phyloP scores from a whole-genome alignment of 2,797 vertebrate genomes.

The Hoplostethus atlanticus region DNA sequence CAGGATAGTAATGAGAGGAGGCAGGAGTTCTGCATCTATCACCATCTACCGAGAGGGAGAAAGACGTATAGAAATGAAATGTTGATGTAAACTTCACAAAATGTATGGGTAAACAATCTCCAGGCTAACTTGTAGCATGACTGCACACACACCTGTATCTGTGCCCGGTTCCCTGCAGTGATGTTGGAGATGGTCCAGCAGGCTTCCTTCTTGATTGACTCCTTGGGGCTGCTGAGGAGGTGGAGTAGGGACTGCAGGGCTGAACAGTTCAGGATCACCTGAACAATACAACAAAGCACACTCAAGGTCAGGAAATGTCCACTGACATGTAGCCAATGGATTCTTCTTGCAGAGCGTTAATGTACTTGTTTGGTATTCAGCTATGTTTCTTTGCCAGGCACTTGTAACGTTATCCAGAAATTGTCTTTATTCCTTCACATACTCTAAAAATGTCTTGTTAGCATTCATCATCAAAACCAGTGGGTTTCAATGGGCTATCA shows the following conservation, averaged over 20 bases:
- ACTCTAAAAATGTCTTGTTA: no score
- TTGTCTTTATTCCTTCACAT: no score
- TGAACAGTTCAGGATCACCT: constrained; percentile 98
- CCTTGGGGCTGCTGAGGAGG: constrained; percentile 94
- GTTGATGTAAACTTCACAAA: background rate
- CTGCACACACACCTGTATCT: constrained; percentile 91
- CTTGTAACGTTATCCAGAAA: no score
- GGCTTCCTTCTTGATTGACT: constrained; percentile 96
- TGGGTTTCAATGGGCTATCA: no score
- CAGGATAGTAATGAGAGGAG: constrained; percentile 93
- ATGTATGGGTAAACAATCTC: background rate
- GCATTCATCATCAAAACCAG: no score
- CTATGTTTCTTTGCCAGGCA: no score
- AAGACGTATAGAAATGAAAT: background rate
- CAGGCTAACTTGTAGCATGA: background rate
- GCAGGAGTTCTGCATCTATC: constrained; percentile 94
- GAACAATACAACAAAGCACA: constrained; percentile 21
- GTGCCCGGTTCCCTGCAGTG: constrained; percentile 95
- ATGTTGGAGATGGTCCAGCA: constrained; percentile 99
- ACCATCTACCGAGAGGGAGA: constrained; percentile 86
- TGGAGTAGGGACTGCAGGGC: constrained; percentile 95
- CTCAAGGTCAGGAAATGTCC: constrained; percentile 12
- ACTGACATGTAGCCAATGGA: background rate
- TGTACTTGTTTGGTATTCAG: no score
- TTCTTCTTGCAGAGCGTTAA: no score